Evolutionary conservation across 2,888 invertebrate genomes (phyloP).

Genomic region (Apocheima hispidaria): DNA sequence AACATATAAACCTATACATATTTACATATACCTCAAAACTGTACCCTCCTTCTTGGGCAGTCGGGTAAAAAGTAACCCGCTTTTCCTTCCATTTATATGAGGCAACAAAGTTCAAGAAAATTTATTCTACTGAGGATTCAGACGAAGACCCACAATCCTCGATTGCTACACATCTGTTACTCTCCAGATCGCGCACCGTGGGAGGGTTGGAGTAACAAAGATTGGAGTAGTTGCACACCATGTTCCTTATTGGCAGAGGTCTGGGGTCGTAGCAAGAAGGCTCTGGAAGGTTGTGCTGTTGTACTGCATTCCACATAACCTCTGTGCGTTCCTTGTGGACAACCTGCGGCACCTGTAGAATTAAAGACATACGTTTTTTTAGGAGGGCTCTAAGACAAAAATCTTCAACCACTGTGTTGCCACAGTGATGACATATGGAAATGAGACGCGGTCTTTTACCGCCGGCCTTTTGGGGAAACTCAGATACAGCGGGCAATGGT

Average conservation of each 20-base stretch:
- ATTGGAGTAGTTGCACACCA: neutral
- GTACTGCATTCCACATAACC: neutral
- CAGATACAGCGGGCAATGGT: too few species aligned
- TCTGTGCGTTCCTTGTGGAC: neutral
- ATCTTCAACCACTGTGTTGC: too few species aligned
- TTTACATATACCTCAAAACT: too few species aligned
- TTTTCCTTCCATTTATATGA: too few species aligned
- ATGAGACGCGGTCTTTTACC: too few species aligned
- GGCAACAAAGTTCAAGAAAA: neutral
- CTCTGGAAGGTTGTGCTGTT: neutral
- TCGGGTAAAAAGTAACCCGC: too few species aligned
- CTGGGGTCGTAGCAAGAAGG: neutral
- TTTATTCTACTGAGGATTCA: neutral
- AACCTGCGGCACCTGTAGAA: neutral
- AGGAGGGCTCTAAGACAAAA: too few species aligned
- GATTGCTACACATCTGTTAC: neutral
- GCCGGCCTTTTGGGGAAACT: too few species aligned
- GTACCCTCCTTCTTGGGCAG: too few species aligned
- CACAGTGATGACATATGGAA: too few species aligned
- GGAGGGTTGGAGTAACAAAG: constrained; percentile 3
- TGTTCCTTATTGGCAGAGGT: neutral
- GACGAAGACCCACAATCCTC: neutral
- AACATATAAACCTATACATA: too few species aligned
- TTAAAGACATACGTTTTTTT: neutral
- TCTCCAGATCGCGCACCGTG: neutral